Evolutionary conservation across 2,797 vertebrate genomes (phyloP).

Genomic region (Sitta carolinensis): DNA sequence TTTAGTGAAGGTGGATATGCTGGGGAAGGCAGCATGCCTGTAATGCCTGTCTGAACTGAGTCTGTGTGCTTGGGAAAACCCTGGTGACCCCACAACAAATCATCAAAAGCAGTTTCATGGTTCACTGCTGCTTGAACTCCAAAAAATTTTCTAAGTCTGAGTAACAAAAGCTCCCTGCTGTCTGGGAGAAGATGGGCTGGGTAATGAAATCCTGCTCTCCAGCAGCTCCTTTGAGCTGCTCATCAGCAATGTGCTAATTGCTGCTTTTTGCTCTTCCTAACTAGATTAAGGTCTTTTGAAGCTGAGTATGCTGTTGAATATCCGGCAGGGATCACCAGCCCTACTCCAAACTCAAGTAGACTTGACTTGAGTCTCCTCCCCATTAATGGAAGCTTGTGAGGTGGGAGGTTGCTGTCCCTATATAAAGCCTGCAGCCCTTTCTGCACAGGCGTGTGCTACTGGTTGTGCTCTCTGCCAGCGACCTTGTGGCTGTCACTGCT

Average conservation of each 20-base stretch:
- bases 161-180: neutral
- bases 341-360: neutral
- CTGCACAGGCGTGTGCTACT: accelerated
- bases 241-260: neutral
- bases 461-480: neutral
- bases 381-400: accelerated
- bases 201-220: neutral
- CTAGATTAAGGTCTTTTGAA: neutral
- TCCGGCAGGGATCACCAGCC: neutral
- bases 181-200: neutral
- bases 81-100: accelerated
- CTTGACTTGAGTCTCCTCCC: neutral
- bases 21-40: neutral
- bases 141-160: neutral
- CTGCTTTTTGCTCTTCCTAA: neutral
- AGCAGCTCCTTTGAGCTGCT: neutral
- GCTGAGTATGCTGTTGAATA: neutral
- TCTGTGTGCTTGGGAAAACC: neutral
- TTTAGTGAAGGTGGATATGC: neutral
- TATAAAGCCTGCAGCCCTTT: neutral
- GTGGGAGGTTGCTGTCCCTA: neutral
- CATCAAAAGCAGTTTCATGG: neutral
- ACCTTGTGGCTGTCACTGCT: neutral
- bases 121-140: neutral
- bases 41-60: neutral